Evolutionary conservation across 2,888 invertebrate genomes (phyloP).

Genomic region (Nebria salina): DNA sequence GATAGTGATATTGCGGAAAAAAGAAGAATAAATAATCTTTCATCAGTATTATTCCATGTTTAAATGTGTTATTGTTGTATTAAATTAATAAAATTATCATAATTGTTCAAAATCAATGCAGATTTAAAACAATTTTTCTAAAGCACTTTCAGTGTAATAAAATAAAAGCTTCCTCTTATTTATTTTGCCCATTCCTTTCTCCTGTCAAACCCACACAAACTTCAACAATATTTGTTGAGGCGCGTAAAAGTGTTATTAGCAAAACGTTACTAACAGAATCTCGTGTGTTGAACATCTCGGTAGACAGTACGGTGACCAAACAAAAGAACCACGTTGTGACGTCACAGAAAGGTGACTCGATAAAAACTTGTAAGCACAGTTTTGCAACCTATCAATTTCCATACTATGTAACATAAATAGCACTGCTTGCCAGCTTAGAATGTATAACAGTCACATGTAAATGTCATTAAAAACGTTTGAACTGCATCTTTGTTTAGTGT

Average conservation of each 20-base stretch:
- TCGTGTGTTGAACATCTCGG: neutral
- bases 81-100: too few species aligned
- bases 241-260: neutral
- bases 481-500: neutral
- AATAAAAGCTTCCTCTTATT: neutral
- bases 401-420: neutral
- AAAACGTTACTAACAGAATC: neutral
- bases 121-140: too few species aligned
- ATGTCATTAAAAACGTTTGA: too few species aligned
- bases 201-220: neutral
- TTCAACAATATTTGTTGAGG: neutral
- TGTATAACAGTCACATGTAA: neutral
- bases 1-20: constrained; percentile 96
- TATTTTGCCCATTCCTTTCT: neutral
- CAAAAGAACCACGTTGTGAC: neutral
- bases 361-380: neutral
- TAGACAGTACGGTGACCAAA: neutral
- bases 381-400: neutral
- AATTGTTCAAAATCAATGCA: too few species aligned
- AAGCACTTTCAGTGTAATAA: neutral
- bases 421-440: neutral
- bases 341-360: neutral
- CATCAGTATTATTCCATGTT: neutral
- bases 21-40: constrained; percentile 57
- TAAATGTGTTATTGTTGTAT: too few species aligned